Conservation (phyloP, 2,113 vertebrate species). For the Cisticola juncidis region DNA sequence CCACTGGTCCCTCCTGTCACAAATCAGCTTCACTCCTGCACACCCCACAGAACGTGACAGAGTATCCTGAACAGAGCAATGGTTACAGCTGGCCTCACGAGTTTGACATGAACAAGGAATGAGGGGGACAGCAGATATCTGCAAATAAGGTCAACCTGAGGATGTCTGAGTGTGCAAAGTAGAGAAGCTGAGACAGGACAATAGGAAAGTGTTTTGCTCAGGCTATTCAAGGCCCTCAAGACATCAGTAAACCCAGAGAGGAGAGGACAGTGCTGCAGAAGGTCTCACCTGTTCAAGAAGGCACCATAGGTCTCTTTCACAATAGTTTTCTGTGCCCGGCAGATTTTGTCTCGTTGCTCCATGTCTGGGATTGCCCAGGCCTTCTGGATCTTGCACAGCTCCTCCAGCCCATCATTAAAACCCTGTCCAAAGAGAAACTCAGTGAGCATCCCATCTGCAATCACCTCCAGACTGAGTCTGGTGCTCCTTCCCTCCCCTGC, state of each 20-base stretch:
- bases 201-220: background rate
- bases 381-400: conserved; percentile 95
- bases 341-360: conserved; percentile 89
- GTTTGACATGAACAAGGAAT: background rate
- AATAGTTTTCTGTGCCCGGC: conserved; percentile 86
- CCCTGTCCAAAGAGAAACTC: conserved; percentile 75
- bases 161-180: background rate
- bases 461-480: accelerated
- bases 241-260: background rate
- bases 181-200: background rate
- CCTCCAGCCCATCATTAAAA: conserved; percentile 95
- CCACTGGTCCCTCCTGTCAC: background rate
- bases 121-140: background rate
- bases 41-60: accelerated
- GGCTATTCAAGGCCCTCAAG: background rate
- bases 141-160: background rate
- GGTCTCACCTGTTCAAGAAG: conserved; percentile 87
- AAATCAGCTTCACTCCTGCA: background rate
- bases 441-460: background rate
- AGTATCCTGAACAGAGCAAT: background rate
- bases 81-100: background rate
- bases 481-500: background rate
- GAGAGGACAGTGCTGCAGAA: background rate
- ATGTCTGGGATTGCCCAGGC: conserved; percentile 95
- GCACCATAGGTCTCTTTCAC: conserved; percentile 87